Evolutionary conservation across 1,140 invertebrate species (phyloP).

Genomic region (Drosophila baimaii): DNA sequence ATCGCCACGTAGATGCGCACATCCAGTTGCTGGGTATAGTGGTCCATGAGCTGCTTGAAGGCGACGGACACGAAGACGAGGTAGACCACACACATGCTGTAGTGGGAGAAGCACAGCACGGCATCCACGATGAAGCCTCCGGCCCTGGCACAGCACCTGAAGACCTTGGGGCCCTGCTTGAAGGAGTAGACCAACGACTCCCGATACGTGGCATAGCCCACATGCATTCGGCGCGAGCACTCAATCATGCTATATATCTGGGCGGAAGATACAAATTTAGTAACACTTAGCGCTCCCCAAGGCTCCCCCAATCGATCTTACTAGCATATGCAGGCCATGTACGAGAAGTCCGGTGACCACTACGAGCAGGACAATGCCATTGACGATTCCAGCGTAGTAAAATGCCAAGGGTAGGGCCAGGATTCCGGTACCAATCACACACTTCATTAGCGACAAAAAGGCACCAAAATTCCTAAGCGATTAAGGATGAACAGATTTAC

Average conservation of each 20-base stretch:
- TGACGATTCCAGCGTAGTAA: constrained; percentile 17
- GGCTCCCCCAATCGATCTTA: neutral
- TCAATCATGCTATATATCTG: constrained; percentile 21
- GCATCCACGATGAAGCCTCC: constrained; percentile 17
- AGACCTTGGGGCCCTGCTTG: constrained; percentile 20
- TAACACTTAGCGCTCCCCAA: too few relatives aligned
- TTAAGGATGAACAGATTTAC: too few relatives aligned
- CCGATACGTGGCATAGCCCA: constrained; percentile 33
- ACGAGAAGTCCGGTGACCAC: constrained; percentile 13
- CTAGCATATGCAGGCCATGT: constrained; percentile 53
- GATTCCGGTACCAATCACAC: constrained; percentile 47
- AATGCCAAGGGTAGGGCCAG: constrained; percentile 53
- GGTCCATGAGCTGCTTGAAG: constrained; percentile 7
- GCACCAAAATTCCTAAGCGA: constrained; percentile 21
- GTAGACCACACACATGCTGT: constrained; percentile 37
- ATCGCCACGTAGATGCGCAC: constrained; percentile 11
- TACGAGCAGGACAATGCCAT: constrained; percentile 17
- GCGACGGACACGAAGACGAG: constrained; percentile 36
- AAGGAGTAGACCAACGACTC: constrained; percentile 42
- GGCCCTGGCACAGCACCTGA: neutral
- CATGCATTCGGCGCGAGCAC: constrained; percentile 22
- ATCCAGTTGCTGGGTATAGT: neutral
- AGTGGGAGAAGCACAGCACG: constrained; percentile 35
- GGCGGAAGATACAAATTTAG: too few relatives aligned
- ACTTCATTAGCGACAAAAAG: constrained; percentile 36